These are phyloP conservation scores for Theretra japonica DNA, from an alignment of 2,888 invertebrate species.

Conservation along the genomic window DNA sequence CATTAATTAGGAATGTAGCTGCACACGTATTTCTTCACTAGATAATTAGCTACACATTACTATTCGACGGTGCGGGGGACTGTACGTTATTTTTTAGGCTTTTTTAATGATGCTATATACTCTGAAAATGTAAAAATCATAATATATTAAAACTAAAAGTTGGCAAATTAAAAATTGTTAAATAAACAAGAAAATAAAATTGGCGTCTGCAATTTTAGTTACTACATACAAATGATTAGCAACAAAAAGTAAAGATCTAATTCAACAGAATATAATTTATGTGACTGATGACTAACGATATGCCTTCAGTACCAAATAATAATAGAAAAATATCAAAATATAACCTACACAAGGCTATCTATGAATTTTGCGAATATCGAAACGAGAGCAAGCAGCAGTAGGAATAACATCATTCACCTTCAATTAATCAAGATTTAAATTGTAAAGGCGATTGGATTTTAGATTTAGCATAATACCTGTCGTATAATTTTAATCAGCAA, in stretches of 20 bases:
- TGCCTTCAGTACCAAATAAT: background rate
- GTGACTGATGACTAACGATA: background rate
- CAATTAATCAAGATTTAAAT: too few relatives aligned
- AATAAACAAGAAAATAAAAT: background rate
- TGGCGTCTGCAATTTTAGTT: background rate
- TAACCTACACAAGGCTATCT: background rate
- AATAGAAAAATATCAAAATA: background rate
- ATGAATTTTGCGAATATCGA: too few relatives aligned
- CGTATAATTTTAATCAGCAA: too few relatives aligned
- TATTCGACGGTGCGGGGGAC: constrained; percentile 45
- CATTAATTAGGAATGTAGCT: constrained; percentile 35
- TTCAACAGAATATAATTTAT: background rate
- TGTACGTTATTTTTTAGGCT: constrained; percentile 75
- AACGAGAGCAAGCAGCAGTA: too few relatives aligned
- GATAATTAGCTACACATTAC: constrained; percentile 28
- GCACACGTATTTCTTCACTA: constrained; percentile 6
- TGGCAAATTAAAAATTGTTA: constrained; percentile 27
- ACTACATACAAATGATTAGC: background rate
- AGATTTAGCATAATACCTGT: too few relatives aligned
- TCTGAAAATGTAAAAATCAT: constrained; percentile 81
- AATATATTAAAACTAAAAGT: constrained; percentile 37
- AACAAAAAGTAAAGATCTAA: background rate
- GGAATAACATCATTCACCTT: too few relatives aligned
- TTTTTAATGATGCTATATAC: constrained; percentile 79
- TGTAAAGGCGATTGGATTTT: too few relatives aligned